Evolutionary conservation across 1,140 invertebrate genomes (phyloP), one percentile per base, ranked within the genome.

Genomic region (Monochamus saltuarius): DNA sequence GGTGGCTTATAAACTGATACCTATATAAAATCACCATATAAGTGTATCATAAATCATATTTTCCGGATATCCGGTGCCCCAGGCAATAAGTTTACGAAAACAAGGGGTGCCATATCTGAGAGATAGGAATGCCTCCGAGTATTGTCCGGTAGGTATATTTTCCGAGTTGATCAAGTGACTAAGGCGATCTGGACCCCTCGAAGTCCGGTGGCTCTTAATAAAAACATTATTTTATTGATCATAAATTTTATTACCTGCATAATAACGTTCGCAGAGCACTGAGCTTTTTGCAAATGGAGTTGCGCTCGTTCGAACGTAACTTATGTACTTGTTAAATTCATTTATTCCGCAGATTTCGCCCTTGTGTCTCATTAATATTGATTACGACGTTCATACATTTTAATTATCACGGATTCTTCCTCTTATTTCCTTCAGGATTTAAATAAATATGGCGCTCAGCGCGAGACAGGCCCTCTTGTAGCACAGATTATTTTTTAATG

Each of bases 181-280:
- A 34, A 50, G 35, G 13, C 13, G 13, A 19, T 19, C n/a, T 13
- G 17, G 17, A 14, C 43, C 43, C 43, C 16, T 11, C 16, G 43
- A 19, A 46, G 10, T 46, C 47, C 22, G 47, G 35, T 50, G 22
- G 47, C 47, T 50, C 13, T 50, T 50, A 50, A 50, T 50, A 50
- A 50, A 50, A 50, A 50, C 47, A 50, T 35, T 13, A 34, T 50
- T 50, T 50, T 50, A 50, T 50, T 50, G 47, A 50, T 50, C 47
- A 37, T 50, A 50, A 50, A 50, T 34, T 50, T 37, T 50, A 37
- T 37, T 50, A 34, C 35, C 47, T 50, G 22, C 47, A 13, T 50
- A 47, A 50, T 50, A 50, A n/a, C 13, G 19, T 50, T 50, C 35
- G 22, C 47, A 22, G 47, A 13, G 34, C 47, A 50, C 16, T 22